A percentile compares a stretch with the other conserved stretches of the same genome.
Conservation (phyloP, 2,113 vertebrate genomes). For the Callorhinus ursinus region DNA sequence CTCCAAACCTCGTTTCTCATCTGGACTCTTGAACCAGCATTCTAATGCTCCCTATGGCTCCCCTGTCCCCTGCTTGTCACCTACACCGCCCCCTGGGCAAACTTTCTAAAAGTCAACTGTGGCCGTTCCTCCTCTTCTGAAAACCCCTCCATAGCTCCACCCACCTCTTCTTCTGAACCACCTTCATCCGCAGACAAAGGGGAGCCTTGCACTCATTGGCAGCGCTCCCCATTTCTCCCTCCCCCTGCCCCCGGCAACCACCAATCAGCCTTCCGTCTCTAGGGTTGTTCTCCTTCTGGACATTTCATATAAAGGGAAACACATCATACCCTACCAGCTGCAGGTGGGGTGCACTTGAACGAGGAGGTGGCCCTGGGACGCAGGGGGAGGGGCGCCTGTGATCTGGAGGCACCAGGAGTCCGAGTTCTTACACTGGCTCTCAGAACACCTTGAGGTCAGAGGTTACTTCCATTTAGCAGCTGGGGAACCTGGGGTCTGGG, state of each 20-base stretch:
- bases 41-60: rapidly evolving
- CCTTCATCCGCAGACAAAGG: rapidly evolving
- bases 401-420: background rate
- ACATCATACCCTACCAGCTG: no score
- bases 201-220: background rate
- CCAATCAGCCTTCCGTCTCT: background rate
- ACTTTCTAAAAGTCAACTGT: background rate
- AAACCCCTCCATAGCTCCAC: background rate
- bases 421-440: background rate
- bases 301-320: background rate
- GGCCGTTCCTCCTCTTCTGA: background rate
- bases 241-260: background rate
- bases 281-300: background rate
- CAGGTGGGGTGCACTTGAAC: rapidly evolving
- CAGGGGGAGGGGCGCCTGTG: background rate
- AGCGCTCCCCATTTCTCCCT: background rate
- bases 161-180: background rate
- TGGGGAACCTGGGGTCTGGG: background rate
- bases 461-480: background rate
- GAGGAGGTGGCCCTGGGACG: background rate
- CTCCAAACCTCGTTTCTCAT: background rate
- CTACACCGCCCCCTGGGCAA: rapidly evolving
- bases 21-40: background rate
- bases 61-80: background rate
- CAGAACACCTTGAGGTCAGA: rapidly evolving